Base-by-base conservation (phyloP, 2,113 vertebrate species). In the Microcebus ravelobensis region DNA sequence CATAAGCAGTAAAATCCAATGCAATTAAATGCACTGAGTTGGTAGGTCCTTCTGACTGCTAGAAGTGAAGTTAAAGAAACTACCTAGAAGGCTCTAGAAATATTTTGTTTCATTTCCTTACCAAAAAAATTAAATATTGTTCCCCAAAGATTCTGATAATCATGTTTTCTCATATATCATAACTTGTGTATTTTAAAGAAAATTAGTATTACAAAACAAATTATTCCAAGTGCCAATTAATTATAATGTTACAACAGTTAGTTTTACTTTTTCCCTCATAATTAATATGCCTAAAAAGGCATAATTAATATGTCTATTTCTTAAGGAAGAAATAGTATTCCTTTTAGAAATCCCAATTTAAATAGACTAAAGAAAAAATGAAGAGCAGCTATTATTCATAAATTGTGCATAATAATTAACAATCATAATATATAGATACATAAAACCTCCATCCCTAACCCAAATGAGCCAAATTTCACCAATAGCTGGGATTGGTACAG, bases 231-330 rank as follows among this genome's bases (percentile, higher is more conserved):
- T 61, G 73, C 11, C 90, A 97, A 87, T 81, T 84, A 93, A 87
- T 94, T 87, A 96, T 45, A 74, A 92, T 90, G 61, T 76, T 50
- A 96, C 36, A 91, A 80, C 31, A 88, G 31, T 81, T 89, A 94
- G 36, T 76, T 91, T 96, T 50, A 86, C 18, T 68, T 90, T 94
- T 83, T 45, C 27, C 48, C 67, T 84, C 52, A 85, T 81, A 96
- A 90, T 95, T 94, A 95, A 95, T 92, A 95, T 27, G 31, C 36
- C 67, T 42, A 42, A 42, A 42, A 42, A 42, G 42, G 42, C 42
- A 42, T 42, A 42, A 42, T 42, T 42, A 42, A 42, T 42, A 42
- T 42, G 42, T 42, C 42, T 42, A 42, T 42, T 42, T 42, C 42
- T 42, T 42, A 94, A 94, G 70, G 5, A 83, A 84, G 34, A 68